Evolutionary conservation across 2,797 vertebrate species (phyloP).

Genomic region (Neoniphon sammara): DNA sequence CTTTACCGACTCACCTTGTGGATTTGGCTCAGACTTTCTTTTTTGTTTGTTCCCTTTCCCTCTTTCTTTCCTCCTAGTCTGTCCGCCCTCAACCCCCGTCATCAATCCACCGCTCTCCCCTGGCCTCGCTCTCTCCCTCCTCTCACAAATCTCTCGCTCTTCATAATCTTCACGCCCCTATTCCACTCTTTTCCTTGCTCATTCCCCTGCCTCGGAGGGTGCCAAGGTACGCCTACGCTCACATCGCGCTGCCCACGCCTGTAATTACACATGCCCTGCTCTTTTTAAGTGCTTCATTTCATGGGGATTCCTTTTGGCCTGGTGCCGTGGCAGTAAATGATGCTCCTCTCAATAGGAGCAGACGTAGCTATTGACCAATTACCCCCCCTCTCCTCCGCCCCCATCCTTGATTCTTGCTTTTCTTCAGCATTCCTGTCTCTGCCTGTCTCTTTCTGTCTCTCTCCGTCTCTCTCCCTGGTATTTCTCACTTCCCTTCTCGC

Average conservation of each 20-base stretch:
- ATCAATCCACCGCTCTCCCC: conserved; percentile 9
- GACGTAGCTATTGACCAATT: conserved; percentile 46
- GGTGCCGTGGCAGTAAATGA: conserved; percentile 43
- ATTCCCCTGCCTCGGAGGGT: conserved; percentile 7
- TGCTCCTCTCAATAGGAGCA: conserved; percentile 43
- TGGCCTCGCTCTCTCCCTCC: conserved; percentile 21
- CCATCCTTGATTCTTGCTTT: too few relatives aligned
- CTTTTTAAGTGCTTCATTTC: conserved; percentile 63
- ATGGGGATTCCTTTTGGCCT: conserved; percentile 42
- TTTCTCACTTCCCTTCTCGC: not conserved
- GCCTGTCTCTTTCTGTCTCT: not conserved
- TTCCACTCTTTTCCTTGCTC: conserved; percentile 27
- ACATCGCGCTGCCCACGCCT: conserved; percentile 42
- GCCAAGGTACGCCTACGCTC: conserved; percentile 45
- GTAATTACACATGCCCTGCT: conserved; percentile 65
- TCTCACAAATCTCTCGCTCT: conserved; percentile 30
- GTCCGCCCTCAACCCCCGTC: conserved; percentile 1
- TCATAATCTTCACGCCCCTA: conserved; percentile 40
- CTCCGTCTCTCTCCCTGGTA: not conserved
- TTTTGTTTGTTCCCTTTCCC: conserved; percentile 27
- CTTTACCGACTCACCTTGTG: not conserved
- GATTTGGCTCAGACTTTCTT: conserved; percentile 21
- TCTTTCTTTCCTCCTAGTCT: conserved; percentile 6
- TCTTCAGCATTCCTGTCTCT: not conserved
- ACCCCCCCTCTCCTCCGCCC: not conserved